Evolutionary conservation across 2,888 invertebrate genomes (phyloP), one percentile per base, ranked within the genome.

Genomic region (Sussaba pulchella): DNA sequence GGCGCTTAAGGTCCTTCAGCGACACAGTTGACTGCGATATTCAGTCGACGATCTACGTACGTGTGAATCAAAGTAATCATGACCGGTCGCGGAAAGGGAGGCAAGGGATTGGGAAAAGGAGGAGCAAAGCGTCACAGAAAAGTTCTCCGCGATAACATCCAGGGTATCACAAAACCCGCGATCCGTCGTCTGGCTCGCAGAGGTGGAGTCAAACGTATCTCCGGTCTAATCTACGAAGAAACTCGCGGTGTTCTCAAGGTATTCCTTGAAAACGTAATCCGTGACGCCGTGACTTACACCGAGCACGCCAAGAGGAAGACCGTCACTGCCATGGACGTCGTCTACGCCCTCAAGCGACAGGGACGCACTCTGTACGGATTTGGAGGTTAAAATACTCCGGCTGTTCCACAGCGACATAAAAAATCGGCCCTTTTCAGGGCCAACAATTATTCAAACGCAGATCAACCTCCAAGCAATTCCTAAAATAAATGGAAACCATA

Each of bases 221-320:
- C 96, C 5, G 96, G 96, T 0, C 92, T 47, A 82, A 85, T 69
- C 69, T 86, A 74, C 26, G 75, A 75, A 59, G 82, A 78, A 9
- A 78, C 74, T 39, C 94, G 96, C 43, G 96, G 96, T 50, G 96
- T 96, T 0, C 89, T 96, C 43, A 96, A 96, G 24, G 95, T 96
- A 0, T 98, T 97, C 90, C 93, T 97, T 78, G 96, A 97, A 90
- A 96, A 96, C 90, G 96, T 97, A 0, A 96, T 97, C 86, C 94
- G 96, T 54, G 97, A 97, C 89, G 96, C 97, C n/a, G 96, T 97
- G 66, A 97, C 96, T 2, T 97, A 97, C 92, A 97, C 97, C 0
- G 97, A 97, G 89, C 97, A 97, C 89, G 97, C 97, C 41, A 97
- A 97, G 92, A 93, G 97, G 86, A 97, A 97, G 93, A 97, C 97